Conservation (phyloP, 2,797 vertebrate genomes). For the Propithecus perrieri region DNA sequence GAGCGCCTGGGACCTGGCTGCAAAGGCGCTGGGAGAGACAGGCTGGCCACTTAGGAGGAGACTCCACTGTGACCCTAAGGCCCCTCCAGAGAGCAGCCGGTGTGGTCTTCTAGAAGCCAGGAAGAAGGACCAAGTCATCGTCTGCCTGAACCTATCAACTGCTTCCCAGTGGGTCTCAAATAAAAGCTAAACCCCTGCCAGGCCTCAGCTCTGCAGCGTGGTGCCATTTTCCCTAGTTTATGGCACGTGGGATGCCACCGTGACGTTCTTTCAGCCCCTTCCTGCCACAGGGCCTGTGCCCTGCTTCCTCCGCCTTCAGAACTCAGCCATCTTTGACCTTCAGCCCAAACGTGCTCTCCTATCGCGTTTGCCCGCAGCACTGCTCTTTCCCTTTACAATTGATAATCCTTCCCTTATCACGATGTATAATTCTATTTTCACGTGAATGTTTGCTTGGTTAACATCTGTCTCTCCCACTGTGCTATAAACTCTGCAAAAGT, state of each 20-base stretch:
- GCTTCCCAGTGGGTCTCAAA: background rate
- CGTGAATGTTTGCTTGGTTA: background rate
- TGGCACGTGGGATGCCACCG: rapidly evolving
- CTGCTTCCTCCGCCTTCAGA: background rate
- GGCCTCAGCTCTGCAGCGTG: background rate
- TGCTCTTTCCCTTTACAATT: background rate
- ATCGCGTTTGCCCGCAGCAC: background rate
- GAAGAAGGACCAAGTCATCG: background rate
- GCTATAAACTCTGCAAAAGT: background rate
- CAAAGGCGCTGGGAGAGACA: background rate
- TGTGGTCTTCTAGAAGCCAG: background rate
- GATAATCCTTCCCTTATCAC: too few relatives aligned
- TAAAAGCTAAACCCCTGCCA: background rate
- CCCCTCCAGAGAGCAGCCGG: background rate
- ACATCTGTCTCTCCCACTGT: background rate
- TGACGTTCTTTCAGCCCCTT: background rate
- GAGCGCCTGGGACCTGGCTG: background rate
- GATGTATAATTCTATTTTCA: too few relatives aligned
- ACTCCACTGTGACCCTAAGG: too few relatives aligned
- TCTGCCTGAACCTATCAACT: background rate
- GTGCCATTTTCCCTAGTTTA: background rate
- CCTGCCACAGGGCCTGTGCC: background rate
- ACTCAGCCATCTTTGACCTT: background rate
- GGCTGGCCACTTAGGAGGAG: background rate
- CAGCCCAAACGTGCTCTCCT: background rate